Conservation (phyloP, 2,888 invertebrate genomes). For the Agapostemon virescens region DNA sequence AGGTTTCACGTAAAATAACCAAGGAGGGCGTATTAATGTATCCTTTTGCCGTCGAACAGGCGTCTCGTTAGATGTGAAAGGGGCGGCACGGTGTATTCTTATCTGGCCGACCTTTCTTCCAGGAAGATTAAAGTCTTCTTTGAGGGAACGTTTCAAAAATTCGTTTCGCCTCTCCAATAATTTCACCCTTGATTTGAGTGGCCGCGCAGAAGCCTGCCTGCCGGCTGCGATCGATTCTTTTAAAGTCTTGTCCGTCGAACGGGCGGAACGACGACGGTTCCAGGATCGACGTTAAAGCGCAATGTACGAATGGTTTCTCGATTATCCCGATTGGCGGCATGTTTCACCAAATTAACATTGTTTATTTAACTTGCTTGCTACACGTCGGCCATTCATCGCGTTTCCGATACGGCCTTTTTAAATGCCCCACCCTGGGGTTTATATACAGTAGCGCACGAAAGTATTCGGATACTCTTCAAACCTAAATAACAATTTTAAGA, state of each 20-base stretch:
- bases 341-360: neutral
- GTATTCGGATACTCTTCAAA: too few species aligned
- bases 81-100: slow-evolving; percentile 30
- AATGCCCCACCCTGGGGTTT: too few species aligned
- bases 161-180: slow-evolving; percentile 30
- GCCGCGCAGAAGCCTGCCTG: neutral
- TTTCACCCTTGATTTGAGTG: slow-evolving; percentile 53
- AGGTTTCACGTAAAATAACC: slow-evolving; percentile 3
- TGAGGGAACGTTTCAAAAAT: slow-evolving; percentile 50
- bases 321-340: neutral
- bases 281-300: slow-evolving; percentile 4
- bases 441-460: too few species aligned
- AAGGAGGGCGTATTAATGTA: slow-evolving; percentile 39
- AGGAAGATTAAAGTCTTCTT: slow-evolving; percentile 57
- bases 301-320: neutral
- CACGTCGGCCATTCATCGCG: too few species aligned
- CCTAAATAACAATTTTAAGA: too few species aligned
- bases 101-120: slow-evolving; percentile 40
- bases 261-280: neutral
- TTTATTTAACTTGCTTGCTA: too few species aligned
- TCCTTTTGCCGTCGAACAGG: slow-evolving; percentile 31
- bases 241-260: slow-evolving; percentile 12
- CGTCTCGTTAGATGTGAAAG: slow-evolving; percentile 8
- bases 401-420: neutral
- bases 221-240: slow-evolving; percentile 17